These are phyloP conservation scores for Fulmarus glacialis DNA, from an alignment of 2,113 vertebrate genomes.

Conservation along the genomic window DNA sequence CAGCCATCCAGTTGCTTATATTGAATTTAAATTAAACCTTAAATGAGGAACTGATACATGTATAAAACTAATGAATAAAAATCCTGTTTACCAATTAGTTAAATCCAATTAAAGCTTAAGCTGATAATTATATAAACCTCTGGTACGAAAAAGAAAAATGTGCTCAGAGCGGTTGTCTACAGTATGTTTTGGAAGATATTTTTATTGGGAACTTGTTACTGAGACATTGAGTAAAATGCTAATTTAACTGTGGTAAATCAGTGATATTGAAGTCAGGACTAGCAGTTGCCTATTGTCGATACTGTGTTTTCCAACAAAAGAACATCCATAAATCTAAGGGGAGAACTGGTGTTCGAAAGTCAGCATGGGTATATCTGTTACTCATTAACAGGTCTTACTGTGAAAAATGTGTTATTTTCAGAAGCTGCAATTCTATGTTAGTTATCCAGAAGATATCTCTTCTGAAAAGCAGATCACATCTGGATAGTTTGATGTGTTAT, in stretches of 20 bases:
- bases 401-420: not conserved
- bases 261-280: not conserved
- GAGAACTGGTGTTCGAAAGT: not conserved
- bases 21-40: slow-evolving; percentile 54
- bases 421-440: not conserved
- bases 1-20: not conserved
- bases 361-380: not conserved
- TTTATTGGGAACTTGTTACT: not conserved
- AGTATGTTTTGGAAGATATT: not conserved
- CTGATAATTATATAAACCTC: slow-evolving; percentile 62
- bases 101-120: slow-evolving; percentile 73
- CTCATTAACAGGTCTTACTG: not conserved
- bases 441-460: not conserved
- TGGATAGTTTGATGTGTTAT: not conserved
- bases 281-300: not conserved
- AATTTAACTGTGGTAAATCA: not conserved
- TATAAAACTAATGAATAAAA: slow-evolving; percentile 69
- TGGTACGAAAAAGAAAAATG: slow-evolving; percentile 29
- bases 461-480: not conserved
- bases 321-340: not conserved
- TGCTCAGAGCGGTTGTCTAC: not conserved
- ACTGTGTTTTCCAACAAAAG: not conserved
- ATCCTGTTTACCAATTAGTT: slow-evolving; percentile 72
- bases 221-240: not conserved
- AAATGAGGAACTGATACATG: slow-evolving; percentile 38